Conservation (phyloP, 2,113 vertebrate species). For the Cepphus grylle region DNA sequence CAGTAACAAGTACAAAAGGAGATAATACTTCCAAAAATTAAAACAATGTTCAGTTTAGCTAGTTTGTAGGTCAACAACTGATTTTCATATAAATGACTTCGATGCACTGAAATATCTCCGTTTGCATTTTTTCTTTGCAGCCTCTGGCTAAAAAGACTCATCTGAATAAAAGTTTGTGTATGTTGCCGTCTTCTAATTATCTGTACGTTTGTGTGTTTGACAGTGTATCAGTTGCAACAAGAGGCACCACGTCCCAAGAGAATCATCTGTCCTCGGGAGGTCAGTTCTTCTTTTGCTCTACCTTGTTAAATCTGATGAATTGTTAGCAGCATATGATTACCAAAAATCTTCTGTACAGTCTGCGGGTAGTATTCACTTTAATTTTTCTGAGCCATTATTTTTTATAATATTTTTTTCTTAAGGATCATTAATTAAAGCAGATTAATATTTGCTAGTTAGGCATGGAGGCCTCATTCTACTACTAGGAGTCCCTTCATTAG, state of each 20-base stretch:
- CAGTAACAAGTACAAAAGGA: conserved; percentile 24
- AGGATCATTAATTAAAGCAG: neutral
- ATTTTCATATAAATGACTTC: conserved; percentile 66
- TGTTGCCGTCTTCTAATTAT: conserved; percentile 45
- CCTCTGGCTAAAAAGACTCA: conserved; percentile 16
- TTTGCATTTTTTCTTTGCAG: conserved; percentile 35
- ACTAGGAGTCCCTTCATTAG: neutral
- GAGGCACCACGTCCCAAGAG: conserved; percentile 95
- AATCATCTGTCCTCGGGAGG: conserved; percentile 92
- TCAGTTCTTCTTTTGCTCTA: conserved; percentile 72
- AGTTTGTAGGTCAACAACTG: neutral
- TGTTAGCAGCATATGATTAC: conserved; percentile 9
- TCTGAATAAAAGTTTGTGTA: conserved; percentile 29
- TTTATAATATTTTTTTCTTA: neutral
- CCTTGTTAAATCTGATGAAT: conserved; percentile 63
- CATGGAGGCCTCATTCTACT: neutral
- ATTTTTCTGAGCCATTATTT: conserved; percentile 12
- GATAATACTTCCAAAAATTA: conserved; percentile 13
- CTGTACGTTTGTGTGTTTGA: conserved; percentile 65
- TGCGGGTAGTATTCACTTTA: neutral
- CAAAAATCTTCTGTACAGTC: neutral
- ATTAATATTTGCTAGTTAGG: neutral
- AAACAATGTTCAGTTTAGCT: conserved; percentile 15
- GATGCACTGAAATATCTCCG: neutral
- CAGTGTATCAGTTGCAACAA: conserved; percentile 98